Evolutionary conservation across 2,888 invertebrate genomes (phyloP).

Genomic region (Brassicogethes aeneus): DNA sequence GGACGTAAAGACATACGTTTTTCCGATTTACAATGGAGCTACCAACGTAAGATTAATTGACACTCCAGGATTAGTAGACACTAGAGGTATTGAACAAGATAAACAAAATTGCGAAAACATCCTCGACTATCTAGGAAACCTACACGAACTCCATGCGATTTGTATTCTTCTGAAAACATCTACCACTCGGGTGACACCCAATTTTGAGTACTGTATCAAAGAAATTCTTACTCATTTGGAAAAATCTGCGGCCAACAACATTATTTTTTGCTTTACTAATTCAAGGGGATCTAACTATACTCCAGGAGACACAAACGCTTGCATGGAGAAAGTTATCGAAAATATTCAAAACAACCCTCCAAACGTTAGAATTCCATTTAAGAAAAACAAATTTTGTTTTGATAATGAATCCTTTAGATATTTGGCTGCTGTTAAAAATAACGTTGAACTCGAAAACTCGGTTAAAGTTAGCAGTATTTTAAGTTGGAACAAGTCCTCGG

Average conservation of each 20-base stretch:
- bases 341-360: constrained; percentile 23
- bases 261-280: constrained; percentile 35
- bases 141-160: constrained; percentile 30
- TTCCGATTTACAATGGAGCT: constrained; percentile 17
- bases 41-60: constrained; percentile 30
- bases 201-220: constrained; percentile 32
- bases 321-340: constrained; percentile 22
- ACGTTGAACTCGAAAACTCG: constrained; percentile 14
- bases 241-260: constrained; percentile 30
- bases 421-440: constrained; percentile 27
- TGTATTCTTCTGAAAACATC: constrained; percentile 31
- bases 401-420: constrained; percentile 34
- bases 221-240: constrained; percentile 33
- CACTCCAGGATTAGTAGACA: constrained; percentile 33
- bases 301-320: constrained; percentile 28
- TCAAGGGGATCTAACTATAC: constrained; percentile 26
- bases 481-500: constrained; percentile 24
- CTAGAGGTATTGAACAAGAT: constrained; percentile 23
- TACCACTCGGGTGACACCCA: constrained; percentile 25
- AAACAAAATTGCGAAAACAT: constrained; percentile 29
- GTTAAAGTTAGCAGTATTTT: constrained; percentile 12
- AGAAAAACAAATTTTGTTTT: constrained; percentile 32
- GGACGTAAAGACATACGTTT: constrained; percentile 22
- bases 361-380: constrained; percentile 22
- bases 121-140: constrained; percentile 26